These are phyloP conservation scores for Capricornis sumatraensis DNA, from an alignment of 2,113 vertebrate genomes.

Conservation along the genomic window DNA sequence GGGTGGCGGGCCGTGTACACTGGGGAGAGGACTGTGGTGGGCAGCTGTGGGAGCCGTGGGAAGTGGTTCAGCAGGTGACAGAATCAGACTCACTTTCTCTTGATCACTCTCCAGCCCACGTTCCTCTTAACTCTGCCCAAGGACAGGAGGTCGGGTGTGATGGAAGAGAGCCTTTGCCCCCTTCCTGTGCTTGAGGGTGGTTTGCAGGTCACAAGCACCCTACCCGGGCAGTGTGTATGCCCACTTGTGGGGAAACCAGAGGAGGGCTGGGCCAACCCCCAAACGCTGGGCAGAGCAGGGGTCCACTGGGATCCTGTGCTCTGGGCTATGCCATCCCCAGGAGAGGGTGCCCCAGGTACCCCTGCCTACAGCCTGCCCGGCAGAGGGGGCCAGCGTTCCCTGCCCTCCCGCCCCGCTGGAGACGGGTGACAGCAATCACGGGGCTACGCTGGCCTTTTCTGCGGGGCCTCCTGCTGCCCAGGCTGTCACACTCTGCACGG, in stretches of 20 bases:
- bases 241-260: not conserved
- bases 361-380: not conserved
- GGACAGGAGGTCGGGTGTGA: not conserved
- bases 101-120: not conserved
- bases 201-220: not conserved
- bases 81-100: not conserved
- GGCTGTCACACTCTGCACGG: not conserved
- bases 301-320: not conserved
- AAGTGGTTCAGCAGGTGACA: not conserved
- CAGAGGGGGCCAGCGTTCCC: not conserved
- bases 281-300: not conserved
- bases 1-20: not conserved
- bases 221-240: rapidly evolving
- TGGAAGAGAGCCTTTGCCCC: not conserved
- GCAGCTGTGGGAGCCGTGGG: not conserved
- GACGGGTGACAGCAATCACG: not conserved
- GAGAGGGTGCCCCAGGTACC: not conserved
- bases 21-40: not conserved
- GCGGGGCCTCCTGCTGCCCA: not conserved
- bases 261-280: rapidly evolving
- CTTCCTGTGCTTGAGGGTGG: not conserved
- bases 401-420: rapidly evolving
- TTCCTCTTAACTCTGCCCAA: not conserved
- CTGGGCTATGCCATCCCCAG: not conserved
- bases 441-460: not conserved